Base-by-base conservation (phyloP, 2,797 vertebrate species). In the Ceryle rudis region DNA sequence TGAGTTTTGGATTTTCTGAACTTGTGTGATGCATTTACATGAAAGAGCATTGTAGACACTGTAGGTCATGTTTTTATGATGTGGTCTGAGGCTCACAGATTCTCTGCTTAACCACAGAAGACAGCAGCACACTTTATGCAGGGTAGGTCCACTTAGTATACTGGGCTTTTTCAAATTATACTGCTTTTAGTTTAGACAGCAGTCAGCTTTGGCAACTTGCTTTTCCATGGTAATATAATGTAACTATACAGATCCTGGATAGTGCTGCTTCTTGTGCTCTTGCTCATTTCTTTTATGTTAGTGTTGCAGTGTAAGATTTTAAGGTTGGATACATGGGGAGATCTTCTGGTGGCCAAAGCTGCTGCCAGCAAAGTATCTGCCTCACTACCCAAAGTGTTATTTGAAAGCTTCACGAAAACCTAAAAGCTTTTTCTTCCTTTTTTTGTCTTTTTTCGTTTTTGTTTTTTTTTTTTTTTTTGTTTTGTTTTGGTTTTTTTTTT, bases 1-100 rank as follows among this genome's bases (percentile, higher is more conserved):
- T 82, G 14, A 54, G n/a, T 55, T 58, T 75, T 39, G 8, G 5
- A 55, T 77, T 75, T 81, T 20, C 20, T 46, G 10, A 72, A 42
- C 17, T 75, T 75, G 7, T 35, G 5, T 71, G 23, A 41, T 66
- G 31, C 51, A 91, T 67, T 58, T 82, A 18, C 0, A 2, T 15
- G 22, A 60, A 5, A 47, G 16, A 35, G 2, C 4, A 18, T 31
- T 58, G 7, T 46, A 42, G n/a, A 11, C 6, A 2, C 31, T 57
- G 6, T 41, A 58, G 28, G 6, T 44, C 39, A 8, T 7, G 1
- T 21, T 89, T 49, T 44, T 62, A 46, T 46, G 10, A 23, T 86
- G 78, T 65, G 37, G 3, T 51, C 19, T 75, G 29, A 33, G 14
- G 22, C 17, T 11, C 25, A 39, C 7, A 0, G 1, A 52, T 19